A percentile compares a stretch with the other conserved stretches of the same genome.
Evolutionary conservation across 2,797 vertebrate species (phyloP).

Genomic region (Anabacerthia variegaticeps): DNA sequence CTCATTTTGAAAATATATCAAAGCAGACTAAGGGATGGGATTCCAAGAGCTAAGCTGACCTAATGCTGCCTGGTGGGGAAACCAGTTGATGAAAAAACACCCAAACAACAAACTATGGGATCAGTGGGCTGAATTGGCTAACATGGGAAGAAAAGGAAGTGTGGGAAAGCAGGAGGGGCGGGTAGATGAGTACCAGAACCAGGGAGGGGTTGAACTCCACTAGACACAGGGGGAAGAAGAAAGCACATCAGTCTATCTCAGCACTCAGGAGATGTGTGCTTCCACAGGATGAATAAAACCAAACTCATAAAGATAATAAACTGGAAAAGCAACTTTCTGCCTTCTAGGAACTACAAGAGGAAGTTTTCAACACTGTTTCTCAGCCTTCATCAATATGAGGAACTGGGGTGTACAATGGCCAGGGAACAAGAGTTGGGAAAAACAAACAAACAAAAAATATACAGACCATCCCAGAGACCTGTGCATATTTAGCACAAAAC

Average conservation of each 20-base stretch:
- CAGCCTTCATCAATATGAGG: background rate
- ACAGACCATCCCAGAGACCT: background rate
- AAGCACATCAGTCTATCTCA: background rate
- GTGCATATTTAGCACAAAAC: background rate
- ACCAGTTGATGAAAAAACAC: background rate
- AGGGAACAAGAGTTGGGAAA: background rate
- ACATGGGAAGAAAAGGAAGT: background rate
- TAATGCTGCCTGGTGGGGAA: background rate
- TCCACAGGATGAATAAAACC: background rate
- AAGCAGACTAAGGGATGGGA: background rate
- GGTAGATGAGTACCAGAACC: background rate
- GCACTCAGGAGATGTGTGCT: background rate
- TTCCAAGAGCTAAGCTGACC: background rate
- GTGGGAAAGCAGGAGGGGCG: background rate
- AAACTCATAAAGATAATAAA: background rate
- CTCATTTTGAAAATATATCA: background rate
- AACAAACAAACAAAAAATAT: background rate
- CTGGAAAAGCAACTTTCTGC: background rate
- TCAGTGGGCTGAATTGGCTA: background rate
- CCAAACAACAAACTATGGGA: fast-evolving
- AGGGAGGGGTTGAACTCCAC: background rate
- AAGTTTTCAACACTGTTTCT: background rate
- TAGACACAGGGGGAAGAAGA: background rate
- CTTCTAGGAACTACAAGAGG: background rate
- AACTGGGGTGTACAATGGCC: fast-evolving